phyloP scores from a whole-genome alignment of 1,140 invertebrate genomes.

The Sarcophaga bullata region DNA sequence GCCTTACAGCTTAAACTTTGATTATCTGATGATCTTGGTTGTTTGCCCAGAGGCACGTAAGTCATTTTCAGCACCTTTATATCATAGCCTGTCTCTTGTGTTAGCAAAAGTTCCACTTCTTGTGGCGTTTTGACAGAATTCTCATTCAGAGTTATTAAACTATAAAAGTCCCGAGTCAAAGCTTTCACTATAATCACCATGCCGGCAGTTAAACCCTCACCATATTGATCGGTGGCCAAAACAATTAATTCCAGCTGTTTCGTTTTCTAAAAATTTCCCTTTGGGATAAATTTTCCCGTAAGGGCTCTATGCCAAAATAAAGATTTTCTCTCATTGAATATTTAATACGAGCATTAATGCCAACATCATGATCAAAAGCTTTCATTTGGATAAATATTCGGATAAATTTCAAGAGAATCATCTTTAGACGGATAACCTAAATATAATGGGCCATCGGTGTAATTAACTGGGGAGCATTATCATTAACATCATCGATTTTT shows the following conservation, averaged over 20 bases:
- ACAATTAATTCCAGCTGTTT: conserved; percentile 41
- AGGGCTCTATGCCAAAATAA: conserved; percentile 43
- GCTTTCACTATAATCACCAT: conserved; percentile 44
- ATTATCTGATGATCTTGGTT: background rate
- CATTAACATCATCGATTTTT: conserved; percentile 44
- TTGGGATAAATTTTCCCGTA: conserved; percentile 43
- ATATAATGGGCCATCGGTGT: background rate
- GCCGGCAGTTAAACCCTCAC: conserved; percentile 39
- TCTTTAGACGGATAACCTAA: conserved; percentile 44
- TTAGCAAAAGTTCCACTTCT: background rate
- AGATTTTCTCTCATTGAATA: conserved; percentile 36
- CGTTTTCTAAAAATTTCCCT: background rate
- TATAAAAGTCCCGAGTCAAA: conserved; percentile 45
- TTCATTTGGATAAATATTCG: conserved; percentile 41
- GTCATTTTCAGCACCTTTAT: conserved; percentile 20
- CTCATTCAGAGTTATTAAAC: conserved; percentile 34
- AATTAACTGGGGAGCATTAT: conserved; percentile 43
- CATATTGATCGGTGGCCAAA: conserved; percentile 48
- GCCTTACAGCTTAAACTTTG: conserved; percentile 11
- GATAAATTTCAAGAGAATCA: conserved; percentile 24
- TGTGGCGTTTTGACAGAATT: background rate
- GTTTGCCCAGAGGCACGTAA: background rate
- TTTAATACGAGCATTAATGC: conserved; percentile 44
- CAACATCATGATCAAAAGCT: conserved; percentile 42
- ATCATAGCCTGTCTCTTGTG: background rate